Conservation (phyloP, 2,888 invertebrate genomes). For the Xanthia icteritia region DNA sequence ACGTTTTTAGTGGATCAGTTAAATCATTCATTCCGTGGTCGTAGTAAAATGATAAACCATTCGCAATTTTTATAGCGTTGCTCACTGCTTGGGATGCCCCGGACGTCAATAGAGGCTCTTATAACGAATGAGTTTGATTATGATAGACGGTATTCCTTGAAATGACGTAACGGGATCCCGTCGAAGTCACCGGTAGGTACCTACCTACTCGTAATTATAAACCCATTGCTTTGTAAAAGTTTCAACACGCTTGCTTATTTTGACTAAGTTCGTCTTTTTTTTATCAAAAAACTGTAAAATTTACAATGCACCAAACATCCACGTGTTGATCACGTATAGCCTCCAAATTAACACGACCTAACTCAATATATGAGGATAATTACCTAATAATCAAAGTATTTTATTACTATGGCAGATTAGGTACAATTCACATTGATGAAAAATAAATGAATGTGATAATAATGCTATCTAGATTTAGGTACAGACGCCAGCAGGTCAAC, state of each 20-base stretch:
- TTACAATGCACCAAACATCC: not conserved
- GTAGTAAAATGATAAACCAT: not conserved
- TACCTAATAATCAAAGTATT: not conserved
- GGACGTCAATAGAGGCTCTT: not conserved
- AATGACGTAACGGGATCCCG: no score
- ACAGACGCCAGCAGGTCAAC: no score
- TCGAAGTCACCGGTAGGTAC: no score
- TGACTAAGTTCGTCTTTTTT: not conserved
- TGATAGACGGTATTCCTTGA: no score
- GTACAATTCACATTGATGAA: not conserved
- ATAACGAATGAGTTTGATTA: no score
- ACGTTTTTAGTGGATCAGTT: not conserved
- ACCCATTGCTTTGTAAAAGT: no score
- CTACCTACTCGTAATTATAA: no score
- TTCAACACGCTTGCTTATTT: not conserved
- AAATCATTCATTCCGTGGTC: not conserved
- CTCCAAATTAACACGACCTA: not conserved
- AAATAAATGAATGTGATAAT: not conserved
- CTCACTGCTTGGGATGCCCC: not conserved
- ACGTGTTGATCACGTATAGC: not conserved
- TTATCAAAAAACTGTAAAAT: not conserved
- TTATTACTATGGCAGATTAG: not conserved
- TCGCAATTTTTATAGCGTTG: not conserved
- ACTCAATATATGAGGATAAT: not conserved
- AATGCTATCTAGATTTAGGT: not conserved